Evolutionary conservation across 2,888 invertebrate species (phyloP), one percentile per base, ranked within the genome.

Genomic region (Mythimna impura): DNA sequence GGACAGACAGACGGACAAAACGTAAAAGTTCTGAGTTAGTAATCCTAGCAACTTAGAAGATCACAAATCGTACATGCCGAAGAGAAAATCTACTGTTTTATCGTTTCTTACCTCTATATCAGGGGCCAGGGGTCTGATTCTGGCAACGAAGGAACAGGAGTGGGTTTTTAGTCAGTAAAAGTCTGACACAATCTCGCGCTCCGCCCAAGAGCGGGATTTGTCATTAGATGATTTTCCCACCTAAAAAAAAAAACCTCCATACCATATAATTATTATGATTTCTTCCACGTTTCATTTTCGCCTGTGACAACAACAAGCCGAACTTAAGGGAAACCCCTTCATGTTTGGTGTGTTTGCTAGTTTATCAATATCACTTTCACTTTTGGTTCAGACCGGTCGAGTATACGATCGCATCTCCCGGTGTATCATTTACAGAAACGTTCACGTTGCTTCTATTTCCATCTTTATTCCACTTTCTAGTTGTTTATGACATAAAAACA

Each of bases 351-450:
- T 65, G 61, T 74, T 66, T 34, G 62, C 64, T 74, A 71, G 54
- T 71, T 81, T 78, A 77, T 77, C 76, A 73, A 76, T 77, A 76
- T 70, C 73, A 82, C 86, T 86, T 86, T 86, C 86, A 80, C 86
- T 73, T 73, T 72, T 71, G 68, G 60, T 60, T 55, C 54, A 61
- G 58, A 85, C 82, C 77, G 74, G 87, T 83, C 71, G 34, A 20
- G 47, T 47, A 65, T 55, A 69, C 70, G 40, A 70, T 52, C 73
- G 60, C 66, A 63, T 76, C 60, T 80, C 73, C 73, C 71, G 58
- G 62, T 73, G 63, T 76, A 64, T 80, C 71, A 52, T 73, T 67
- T 72, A 78, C 69, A 58, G 61, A 67, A 77, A 74, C 69, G 43
- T 69, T 66, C 52, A 64, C 61, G 22, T 62, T 54, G 34, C 25